These are phyloP conservation scores for Julus scanicus DNA, from an alignment of 2,888 invertebrate species.

Conservation along the genomic window DNA sequence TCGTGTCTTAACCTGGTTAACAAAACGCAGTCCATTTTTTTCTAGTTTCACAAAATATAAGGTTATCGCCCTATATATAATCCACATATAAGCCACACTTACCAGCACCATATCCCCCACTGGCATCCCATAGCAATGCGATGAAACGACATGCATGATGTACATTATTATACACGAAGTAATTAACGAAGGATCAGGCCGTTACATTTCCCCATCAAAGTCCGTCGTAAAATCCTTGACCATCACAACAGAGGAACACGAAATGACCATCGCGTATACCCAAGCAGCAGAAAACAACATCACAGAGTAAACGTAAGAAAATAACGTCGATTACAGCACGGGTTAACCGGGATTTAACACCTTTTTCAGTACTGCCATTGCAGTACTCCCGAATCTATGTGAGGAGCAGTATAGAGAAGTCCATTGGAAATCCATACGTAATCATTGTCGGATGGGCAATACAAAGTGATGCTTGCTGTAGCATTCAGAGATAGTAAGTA, in stretches of 20 bases:
- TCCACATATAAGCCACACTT: background rate
- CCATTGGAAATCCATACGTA: conserved; percentile 33
- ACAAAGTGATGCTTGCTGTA: conserved; percentile 16
- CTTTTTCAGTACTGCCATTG: background rate
- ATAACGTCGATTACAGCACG: conserved; percentile 1
- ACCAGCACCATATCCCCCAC: background rate
- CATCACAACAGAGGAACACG: background rate
- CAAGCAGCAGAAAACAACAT: background rate
- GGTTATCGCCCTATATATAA: too few species aligned
- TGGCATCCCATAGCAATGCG: background rate
- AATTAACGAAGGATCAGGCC: conserved; percentile 12
- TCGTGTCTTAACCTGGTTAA: too few species aligned
- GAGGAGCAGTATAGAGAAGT: background rate
- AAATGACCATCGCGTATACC: background rate
- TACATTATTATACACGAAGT: background rate
- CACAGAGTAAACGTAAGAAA: background rate
- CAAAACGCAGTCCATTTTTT: too few species aligned
- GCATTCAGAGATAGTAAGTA: conserved; percentile 27
- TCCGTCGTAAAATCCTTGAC: conserved; percentile 27
- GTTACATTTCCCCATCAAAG: conserved; percentile 4
- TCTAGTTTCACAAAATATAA: too few species aligned
- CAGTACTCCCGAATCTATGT: background rate
- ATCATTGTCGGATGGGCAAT: conserved; percentile 25
- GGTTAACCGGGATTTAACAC: background rate
- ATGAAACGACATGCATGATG: background rate